Evolutionary conservation across 2,888 invertebrate species (phyloP), one percentile per base, ranked within the genome.

Genomic region (Nebria brevicollis): DNA sequence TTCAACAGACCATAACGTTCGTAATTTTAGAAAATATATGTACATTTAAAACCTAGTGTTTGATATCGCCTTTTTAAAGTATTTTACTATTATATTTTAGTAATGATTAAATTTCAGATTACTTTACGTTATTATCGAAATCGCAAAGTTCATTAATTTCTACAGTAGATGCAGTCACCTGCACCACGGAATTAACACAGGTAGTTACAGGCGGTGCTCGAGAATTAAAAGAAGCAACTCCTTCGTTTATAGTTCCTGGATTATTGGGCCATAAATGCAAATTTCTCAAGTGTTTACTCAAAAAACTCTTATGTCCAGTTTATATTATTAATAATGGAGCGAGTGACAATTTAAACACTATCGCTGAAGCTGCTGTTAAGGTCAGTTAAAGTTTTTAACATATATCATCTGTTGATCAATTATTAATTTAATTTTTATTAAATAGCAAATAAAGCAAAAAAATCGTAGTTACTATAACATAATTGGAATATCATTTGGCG

Each of bases 251-350:
- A 6, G 25, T 66, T 20, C 66, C 66, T 25, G 66, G 66, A 66
- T 66, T 66, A 66, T 66, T 66, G 15, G 66, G 15, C 6, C 15
- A 66, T 11, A n/a, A 66, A 66, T 66, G 66, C 11, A n/a, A 66
- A n/a, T 66, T 20, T 1, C 11, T 66, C 66, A 66, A 66, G 15
- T 25, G 7, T 66, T 13, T 66, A 11, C 15, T 66, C 15, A 6
- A 13, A 13, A n/a, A 25, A n/a, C 15, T 66, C 6, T 20, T 66
- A 13, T 20, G 15, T n/a, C 66, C 66, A 20, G 11, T 25, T 20
- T 66, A 66, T 66, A 66, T 66, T n/a, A 25, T 66, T 7, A 66
- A 66, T 66, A 20, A 66, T 13, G 25, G 15, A 20, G 6, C 66
- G 7, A 66, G 25, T 66, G 15, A 66, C 15, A 20, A 7, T 25